Evolutionary conservation across 2,888 invertebrate genomes (phyloP).

Genomic region (Hoplodrina ambigua): DNA sequence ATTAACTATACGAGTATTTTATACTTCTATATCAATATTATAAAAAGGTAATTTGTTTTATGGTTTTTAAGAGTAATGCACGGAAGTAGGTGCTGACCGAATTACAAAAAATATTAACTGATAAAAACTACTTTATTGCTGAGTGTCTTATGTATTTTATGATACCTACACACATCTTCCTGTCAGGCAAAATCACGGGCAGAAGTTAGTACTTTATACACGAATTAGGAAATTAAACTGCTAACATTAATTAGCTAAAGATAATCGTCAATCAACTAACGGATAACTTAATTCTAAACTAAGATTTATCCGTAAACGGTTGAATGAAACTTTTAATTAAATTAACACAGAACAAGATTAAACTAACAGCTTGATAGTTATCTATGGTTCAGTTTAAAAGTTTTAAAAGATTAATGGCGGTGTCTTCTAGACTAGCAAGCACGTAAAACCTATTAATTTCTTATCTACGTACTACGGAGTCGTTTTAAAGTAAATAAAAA

Average conservation of each 20-base stretch:
- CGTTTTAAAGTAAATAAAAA: background rate
- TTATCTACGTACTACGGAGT: background rate
- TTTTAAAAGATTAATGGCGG: slow-evolving; percentile 46
- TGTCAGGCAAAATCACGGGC: too few species aligned
- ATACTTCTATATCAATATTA: too few species aligned
- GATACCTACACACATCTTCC: too few species aligned
- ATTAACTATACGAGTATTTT: too few species aligned
- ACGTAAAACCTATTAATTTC: slow-evolving; percentile 7
- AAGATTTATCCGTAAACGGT: slow-evolving; percentile 37
- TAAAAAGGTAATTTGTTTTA: too few species aligned
- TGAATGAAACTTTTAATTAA: slow-evolving; percentile 56
- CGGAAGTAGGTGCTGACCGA: too few species aligned
- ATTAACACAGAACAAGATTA: slow-evolving; percentile 50
- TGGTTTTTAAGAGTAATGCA: too few species aligned
- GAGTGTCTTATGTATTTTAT: too few species aligned
- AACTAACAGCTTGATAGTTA: slow-evolving; percentile 45
- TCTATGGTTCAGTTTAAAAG: slow-evolving; percentile 49
- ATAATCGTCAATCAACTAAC: slow-evolving; percentile 18
- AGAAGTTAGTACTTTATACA: too few species aligned
- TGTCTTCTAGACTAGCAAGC: slow-evolving; percentile 18
- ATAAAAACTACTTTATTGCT: too few species aligned
- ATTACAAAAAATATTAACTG: too few species aligned
- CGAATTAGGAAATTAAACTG: background rate
- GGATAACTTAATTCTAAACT: slow-evolving; percentile 37
- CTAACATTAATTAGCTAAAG: slow-evolving; percentile 6